A percentile compares a stretch with the other conserved stretches of the same genome.
phyloP scores from a whole-genome alignment of 2,797 vertebrate species.

The Mycteria americana region DNA sequence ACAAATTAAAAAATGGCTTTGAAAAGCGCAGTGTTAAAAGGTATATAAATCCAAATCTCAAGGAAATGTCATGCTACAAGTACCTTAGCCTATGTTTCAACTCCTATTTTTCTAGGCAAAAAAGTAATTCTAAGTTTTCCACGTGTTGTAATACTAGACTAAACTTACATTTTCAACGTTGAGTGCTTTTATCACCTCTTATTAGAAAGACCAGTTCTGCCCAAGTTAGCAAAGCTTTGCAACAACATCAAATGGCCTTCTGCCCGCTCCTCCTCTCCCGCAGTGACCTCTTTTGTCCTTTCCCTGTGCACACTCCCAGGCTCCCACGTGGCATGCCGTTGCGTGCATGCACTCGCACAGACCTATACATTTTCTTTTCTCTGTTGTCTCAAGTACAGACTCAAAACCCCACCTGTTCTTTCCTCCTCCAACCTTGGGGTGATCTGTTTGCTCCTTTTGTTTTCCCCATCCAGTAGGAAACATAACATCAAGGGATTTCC shows the following conservation, averaged over 20 bases:
- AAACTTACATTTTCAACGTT: fast-evolving
- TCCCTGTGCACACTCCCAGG: neutral
- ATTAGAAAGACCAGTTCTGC: fast-evolving
- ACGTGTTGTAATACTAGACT: neutral
- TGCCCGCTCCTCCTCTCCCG: neutral
- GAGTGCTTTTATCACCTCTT: neutral
- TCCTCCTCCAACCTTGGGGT: neutral
- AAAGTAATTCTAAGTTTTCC: neutral
- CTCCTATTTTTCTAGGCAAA: neutral
- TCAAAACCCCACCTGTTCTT: neutral
- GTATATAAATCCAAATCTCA: neutral
- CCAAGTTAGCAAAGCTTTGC: neutral
- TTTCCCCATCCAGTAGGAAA: too few relatives aligned
- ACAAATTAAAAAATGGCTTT: neutral
- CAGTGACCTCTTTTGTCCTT: neutral
- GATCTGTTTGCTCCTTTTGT: too few relatives aligned
- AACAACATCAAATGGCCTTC: neutral
- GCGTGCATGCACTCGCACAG: too few relatives aligned
- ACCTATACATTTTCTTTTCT: fast-evolving
- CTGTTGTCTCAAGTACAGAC: too few relatives aligned
- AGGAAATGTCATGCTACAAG: neutral
- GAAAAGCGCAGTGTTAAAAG: fast-evolving
- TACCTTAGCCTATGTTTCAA: neutral
- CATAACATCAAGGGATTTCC: neutral
- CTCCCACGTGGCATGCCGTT: fast-evolving